Base-by-base conservation (phyloP, 2,797 vertebrate species). In the Sebastolobus alascanus region DNA sequence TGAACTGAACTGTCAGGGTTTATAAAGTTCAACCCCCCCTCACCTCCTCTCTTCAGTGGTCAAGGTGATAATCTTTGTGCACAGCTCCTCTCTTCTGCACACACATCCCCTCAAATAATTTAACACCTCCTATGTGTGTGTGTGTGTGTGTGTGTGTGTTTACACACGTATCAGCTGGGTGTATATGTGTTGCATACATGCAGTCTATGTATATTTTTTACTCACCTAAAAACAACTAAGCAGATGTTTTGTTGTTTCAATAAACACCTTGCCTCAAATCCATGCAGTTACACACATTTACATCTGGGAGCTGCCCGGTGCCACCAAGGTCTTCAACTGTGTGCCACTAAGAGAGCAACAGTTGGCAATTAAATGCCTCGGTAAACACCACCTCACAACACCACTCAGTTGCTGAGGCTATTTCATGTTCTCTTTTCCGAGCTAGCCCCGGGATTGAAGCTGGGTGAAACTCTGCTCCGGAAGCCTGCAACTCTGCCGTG, bases 301-400 rank as follows among this genome's bases (percentile, higher is more conserved):
- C 72, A 73, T 56, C 35, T n/a, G 50, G 70, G 25, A 85, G 68
- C 35, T 73, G 16, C 59, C 63, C 8, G 9, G 22, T 54, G 50
- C 64, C 35, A 71, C 77, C 56, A 43, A 60, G 50, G 58, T 77
- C 61, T 65, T 77, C 75, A 77, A 33, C 52, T 71, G 38, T 63
- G 43, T 82, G 35, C 14, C 63, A 71, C 55, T 68, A 64, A 73
- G 55, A 73, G 35, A 75, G 79, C 69, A 90, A 81, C 84, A 90
- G 80, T 81, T 83, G 84, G 81, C 38, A 73, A 79, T 85, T 58
- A 83, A 82, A 68, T 64, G 84, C 50, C 77, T 84, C 59, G 14
- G 43, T 79, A 78, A 83, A 82, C 79, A 85, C 25, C 55, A 38
- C 64, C 68, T 87, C 75, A 68, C 70, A 54, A 73, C 64, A 25